These are phyloP conservation scores for Capromys pilorides DNA, from an alignment of 2,797 vertebrate genomes.

Conservation along the genomic window DNA sequence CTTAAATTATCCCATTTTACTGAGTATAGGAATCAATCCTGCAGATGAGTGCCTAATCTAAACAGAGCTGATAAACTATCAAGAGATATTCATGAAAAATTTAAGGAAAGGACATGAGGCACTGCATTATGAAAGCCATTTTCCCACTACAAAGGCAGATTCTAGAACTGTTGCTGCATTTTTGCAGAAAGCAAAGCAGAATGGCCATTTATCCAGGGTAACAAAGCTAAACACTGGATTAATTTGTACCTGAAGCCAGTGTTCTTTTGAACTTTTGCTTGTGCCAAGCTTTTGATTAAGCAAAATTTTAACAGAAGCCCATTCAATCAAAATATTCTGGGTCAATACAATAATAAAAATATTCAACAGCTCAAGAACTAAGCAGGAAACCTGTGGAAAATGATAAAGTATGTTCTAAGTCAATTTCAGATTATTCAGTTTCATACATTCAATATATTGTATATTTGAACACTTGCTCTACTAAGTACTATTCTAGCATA, in stretches of 20 bases:
- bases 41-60: not conserved
- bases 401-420: not conserved
- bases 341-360: not conserved
- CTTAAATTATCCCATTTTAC: not conserved
- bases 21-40: not conserved
- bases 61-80: not conserved
- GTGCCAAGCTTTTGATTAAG: not conserved
- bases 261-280: not conserved
- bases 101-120: not conserved
- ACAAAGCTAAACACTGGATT: not conserved
- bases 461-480: not conserved
- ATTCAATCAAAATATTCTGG: conserved; percentile 20
- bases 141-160: not conserved
- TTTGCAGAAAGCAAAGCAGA: not conserved
- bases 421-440: not conserved
- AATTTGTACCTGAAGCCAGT: conserved; percentile 20
- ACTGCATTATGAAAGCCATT: not conserved
- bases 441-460: not conserved
- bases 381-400: not conserved
- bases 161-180: not conserved
- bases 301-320: not conserved
- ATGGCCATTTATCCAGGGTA: not conserved
- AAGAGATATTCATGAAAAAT: not conserved
- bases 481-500: not conserved
- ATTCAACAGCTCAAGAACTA: not conserved